phyloP scores from a whole-genome alignment of 2,113 vertebrate genomes.

The Ammodytes marinus region DNA sequence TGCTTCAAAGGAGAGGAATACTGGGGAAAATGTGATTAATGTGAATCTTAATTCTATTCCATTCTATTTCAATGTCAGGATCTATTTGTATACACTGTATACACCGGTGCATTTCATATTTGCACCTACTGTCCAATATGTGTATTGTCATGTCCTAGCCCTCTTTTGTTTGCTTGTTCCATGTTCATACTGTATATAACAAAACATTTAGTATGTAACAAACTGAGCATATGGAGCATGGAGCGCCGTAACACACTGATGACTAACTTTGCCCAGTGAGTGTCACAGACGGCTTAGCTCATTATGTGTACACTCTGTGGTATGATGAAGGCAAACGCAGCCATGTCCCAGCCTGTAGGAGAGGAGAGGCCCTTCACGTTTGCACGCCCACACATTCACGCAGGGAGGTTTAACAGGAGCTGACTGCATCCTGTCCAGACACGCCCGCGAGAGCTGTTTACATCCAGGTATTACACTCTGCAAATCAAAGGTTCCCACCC shows the following conservation, averaged over 20 bases:
- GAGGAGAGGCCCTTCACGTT: slow-evolving; percentile 70
- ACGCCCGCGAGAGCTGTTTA: slow-evolving; percentile 82
- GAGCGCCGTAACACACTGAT: slow-evolving; percentile 41
- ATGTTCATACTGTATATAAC: too few relatives aligned
- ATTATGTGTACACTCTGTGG: slow-evolving; percentile 58
- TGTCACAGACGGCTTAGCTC: slow-evolving; percentile 61
- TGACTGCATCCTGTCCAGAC: slow-evolving; percentile 79
- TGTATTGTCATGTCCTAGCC: too few relatives aligned
- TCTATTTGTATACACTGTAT: too few relatives aligned
- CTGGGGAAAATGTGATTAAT: too few relatives aligned
- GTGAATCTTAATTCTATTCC: too few relatives aligned
- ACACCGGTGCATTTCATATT: too few relatives aligned
- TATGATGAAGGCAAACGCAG: slow-evolving; percentile 65
- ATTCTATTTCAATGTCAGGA: too few relatives aligned
- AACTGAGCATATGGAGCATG: slow-evolving; percentile 8
- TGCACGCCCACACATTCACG: slow-evolving; percentile 31
- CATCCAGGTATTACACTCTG: slow-evolving; percentile 77
- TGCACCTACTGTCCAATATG: too few relatives aligned
- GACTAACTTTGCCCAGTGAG: slow-evolving; percentile 59
- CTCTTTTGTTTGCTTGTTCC: too few relatives aligned
- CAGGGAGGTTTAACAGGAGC: slow-evolving; percentile 65
- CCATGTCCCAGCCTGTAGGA: slow-evolving; percentile 76
- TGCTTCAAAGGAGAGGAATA: too few relatives aligned
- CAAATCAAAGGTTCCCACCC: slow-evolving; percentile 75
- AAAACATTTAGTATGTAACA: too few relatives aligned